Evolutionary conservation across 2,113 vertebrate species (phyloP).

Genomic region (Rattus rattus): DNA sequence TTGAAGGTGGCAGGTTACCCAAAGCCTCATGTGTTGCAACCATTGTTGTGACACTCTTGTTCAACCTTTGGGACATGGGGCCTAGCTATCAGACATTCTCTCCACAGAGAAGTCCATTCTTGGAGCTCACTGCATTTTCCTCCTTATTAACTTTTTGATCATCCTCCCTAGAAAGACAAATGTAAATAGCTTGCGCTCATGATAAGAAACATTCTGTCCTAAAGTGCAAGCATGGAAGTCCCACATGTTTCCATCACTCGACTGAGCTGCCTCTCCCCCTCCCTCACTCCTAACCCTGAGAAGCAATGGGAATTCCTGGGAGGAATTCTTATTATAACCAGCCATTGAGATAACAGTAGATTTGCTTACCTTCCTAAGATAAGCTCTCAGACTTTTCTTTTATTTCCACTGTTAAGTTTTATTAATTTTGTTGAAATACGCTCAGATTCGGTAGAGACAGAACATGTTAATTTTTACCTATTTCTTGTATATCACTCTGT

Average conservation of each 20-base stretch:
- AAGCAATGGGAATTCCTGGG: not conserved
- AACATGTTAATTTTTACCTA: no score
- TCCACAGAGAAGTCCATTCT: no score
- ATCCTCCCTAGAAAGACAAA: rapidly evolving
- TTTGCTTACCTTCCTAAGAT: not conserved
- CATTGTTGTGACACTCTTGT: not conserved
- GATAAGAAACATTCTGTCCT: not conserved
- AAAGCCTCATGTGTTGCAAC: not conserved
- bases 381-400: not conserved
- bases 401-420: no score
- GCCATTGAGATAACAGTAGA: not conserved
- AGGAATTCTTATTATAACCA: not conserved
- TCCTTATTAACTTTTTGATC: not conserved
- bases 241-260: not conserved
- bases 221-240: rapidly evolving
- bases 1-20: not conserved
- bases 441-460: no score
- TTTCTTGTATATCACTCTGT: no score
- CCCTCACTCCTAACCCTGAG: not conserved
- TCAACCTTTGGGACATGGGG: not conserved
- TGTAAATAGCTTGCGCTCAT: rapidly evolving
- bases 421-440: no score
- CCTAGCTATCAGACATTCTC: not conserved
- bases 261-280: no score
- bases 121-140: not conserved